Conservation (phyloP, 2,888 invertebrate species). For the Congeria kusceri region DNA sequence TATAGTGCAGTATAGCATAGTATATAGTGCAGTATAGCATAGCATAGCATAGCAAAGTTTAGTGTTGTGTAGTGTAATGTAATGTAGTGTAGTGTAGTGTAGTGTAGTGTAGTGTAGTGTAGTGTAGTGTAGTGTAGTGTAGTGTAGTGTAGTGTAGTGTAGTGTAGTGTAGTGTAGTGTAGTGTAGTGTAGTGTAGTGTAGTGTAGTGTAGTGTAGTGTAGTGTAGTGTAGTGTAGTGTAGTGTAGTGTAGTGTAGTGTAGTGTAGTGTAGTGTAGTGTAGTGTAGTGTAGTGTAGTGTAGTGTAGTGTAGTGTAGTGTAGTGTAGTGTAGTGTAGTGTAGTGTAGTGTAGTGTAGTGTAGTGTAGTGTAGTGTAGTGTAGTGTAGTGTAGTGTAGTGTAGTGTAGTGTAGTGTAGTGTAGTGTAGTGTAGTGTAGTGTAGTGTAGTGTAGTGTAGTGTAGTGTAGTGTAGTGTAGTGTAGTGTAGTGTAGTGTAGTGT, state of each 20-base stretch:
- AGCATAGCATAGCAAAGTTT: too few species aligned
- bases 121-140: too few species aligned
- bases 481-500: conserved; percentile 1
- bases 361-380: conserved; percentile 1
- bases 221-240: not conserved
- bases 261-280: not conserved
- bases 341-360: not conserved
- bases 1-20: too few species aligned
- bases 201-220: not conserved
- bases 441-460: conserved; percentile 1
- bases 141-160: too few species aligned
- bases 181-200: too few species aligned
- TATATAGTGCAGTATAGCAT: too few species aligned
- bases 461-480: conserved; percentile 1
- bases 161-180: too few species aligned
- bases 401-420: conserved; percentile 1
- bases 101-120: too few species aligned
- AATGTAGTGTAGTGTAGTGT: too few species aligned
- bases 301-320: conserved; percentile 3
- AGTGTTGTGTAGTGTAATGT: too few species aligned
- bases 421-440: not conserved
- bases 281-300: conserved; percentile 1
- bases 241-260: not conserved
- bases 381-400: conserved; percentile 3
- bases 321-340: not conserved